These are phyloP conservation scores for Pseudolycoriella hygida DNA, from an alignment of 2,888 invertebrate genomes.

Conservation along the genomic window DNA sequence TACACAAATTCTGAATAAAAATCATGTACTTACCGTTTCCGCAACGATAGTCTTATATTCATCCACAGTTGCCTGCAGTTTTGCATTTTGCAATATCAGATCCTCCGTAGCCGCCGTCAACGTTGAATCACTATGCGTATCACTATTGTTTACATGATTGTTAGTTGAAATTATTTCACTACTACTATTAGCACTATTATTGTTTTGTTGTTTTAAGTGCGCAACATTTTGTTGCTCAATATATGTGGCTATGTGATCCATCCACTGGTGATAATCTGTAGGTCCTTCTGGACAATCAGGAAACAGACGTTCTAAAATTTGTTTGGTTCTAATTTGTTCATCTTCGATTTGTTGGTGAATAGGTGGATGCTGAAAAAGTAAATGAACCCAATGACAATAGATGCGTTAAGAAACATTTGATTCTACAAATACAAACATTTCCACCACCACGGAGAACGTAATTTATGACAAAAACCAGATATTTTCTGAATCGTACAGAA, in stretches of 20 bases:
- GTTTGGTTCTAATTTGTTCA: conserved; percentile 21
- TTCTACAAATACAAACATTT: too few species aligned
- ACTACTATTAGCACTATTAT: conserved; percentile 10
- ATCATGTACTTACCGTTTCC: conserved; percentile 52
- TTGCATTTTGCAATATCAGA: conserved; percentile 40
- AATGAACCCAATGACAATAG: too few species aligned
- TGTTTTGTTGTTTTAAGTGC: conserved; percentile 6
- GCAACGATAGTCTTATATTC: conserved; percentile 58
- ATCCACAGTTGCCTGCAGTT: conserved; percentile 42
- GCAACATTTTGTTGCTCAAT: conserved; percentile 11
- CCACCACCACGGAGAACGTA: too few species aligned
- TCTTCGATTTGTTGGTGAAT: conserved; percentile 8
- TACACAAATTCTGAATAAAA: too few species aligned
- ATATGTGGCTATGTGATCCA: conserved; percentile 21
- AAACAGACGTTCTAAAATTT: conserved; percentile 24
- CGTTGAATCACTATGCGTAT: background rate
- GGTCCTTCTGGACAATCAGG: conserved; percentile 23
- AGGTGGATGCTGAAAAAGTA: too few species aligned
- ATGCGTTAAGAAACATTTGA: too few species aligned
- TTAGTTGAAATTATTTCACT: conserved; percentile 11
- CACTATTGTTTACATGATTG: conserved; percentile 2
- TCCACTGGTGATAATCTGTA: conserved; percentile 23
- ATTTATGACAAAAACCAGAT: too few species aligned
- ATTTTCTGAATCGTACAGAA: too few species aligned
- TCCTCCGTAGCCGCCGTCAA: conserved; percentile 17